Percentiles rank a stretch among this genome's conserved stretches.
These are phyloP conservation scores for Heliconius himera DNA, from an alignment of 1,140 invertebrate genomes.

Conservation along the genomic window DNA sequence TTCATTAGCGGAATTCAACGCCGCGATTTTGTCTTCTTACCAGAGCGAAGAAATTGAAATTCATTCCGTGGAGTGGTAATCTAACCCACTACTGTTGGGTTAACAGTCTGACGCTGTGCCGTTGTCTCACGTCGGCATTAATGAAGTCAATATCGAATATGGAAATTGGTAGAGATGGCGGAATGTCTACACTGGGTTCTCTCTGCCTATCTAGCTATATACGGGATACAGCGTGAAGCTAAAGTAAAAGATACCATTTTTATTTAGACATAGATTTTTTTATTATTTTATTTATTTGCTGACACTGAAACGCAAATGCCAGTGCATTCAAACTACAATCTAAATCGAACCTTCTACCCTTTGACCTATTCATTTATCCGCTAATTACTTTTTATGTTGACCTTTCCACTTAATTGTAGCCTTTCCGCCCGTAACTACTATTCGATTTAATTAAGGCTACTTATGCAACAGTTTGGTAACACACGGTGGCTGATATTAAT, in stretches of 20 bases:
- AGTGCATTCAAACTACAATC: background rate
- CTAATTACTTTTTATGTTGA: constrained; percentile 1
- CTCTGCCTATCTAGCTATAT: background rate
- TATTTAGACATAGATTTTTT: no score
- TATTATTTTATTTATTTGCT: no score
- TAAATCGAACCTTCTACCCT: background rate
- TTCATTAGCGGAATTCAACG: no score
- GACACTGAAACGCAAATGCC: background rate
- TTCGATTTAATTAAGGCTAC: background rate
- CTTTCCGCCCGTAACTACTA: background rate
- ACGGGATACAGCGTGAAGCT: background rate
- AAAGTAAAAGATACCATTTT: background rate
- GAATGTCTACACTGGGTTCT: background rate
- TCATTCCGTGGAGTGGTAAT: no score
- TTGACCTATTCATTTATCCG: background rate
- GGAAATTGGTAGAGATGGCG: no score
- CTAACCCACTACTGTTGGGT: no score
- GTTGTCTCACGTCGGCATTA: no score
- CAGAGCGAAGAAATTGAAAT: no score
- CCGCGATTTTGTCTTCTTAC: no score
- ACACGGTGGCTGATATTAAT: background rate
- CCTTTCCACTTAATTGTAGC: background rate
- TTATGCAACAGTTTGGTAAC: constrained; percentile 5
- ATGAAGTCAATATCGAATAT: no score
- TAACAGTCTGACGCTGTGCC: no score